phyloP scores from a whole-genome alignment of 1,140 invertebrate genomes.

The Eueides isabella region DNA sequence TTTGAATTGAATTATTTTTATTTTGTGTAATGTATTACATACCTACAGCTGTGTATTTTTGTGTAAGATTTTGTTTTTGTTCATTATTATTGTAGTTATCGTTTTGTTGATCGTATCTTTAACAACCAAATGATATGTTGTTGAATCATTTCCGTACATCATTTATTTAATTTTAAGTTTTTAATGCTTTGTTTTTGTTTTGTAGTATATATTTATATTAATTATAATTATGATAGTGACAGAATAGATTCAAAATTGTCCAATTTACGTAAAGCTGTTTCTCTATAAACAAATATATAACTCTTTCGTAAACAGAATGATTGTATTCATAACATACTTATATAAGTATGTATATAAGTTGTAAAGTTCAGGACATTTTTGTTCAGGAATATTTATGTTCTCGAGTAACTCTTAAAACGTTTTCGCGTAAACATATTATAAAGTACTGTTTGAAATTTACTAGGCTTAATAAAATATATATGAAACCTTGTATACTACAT shows the following conservation, averaged over 20 bases:
- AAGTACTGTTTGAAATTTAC: background rate
- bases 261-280: background rate
- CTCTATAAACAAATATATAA: background rate
- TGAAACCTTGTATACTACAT: background rate
- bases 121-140: too few relatives aligned
- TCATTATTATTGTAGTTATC: background rate
- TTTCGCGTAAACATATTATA: too few relatives aligned
- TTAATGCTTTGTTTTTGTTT: background rate
- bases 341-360: too few relatives aligned
- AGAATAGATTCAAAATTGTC: background rate
- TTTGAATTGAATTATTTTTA: too few relatives aligned
- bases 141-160: background rate
- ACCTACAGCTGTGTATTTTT: too few relatives aligned
- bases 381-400: too few relatives aligned
- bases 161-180: background rate
- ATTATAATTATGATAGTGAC: background rate
- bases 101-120: background rate
- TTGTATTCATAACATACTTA: too few relatives aligned
- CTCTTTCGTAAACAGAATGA: too few relatives aligned
- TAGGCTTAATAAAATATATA: background rate
- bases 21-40: too few relatives aligned
- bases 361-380: background rate
- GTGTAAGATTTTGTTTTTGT: too few relatives aligned
- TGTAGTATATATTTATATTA: too few relatives aligned
- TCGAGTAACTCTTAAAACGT: too few relatives aligned